A percentile compares a stretch with the other conserved stretches of the same genome.
phyloP scores from a whole-genome alignment of 2,113 vertebrate genomes.

The Poicephalus meyeri region DNA sequence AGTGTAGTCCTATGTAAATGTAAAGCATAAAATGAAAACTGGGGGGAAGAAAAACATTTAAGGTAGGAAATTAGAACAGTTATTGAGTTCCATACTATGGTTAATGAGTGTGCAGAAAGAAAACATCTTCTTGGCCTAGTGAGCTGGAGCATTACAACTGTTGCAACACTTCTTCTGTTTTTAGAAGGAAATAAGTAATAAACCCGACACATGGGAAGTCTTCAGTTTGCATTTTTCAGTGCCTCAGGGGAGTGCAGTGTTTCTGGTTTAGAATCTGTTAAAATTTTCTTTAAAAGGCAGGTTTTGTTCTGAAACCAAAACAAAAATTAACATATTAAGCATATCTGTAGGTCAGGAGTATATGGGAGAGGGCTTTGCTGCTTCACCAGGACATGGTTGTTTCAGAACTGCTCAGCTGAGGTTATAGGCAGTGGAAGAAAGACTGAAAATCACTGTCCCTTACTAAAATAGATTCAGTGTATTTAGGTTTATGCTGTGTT shows the following conservation, averaged over 20 bases:
- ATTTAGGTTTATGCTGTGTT: neutral
- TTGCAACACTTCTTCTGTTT: conserved; percentile 73
- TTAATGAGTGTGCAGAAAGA: conserved; percentile 79
- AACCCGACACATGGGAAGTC: conserved; percentile 75
- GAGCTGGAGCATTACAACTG: conserved; percentile 68
- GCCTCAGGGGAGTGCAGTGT: conserved; percentile 76
- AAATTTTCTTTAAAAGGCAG: conserved; percentile 77
- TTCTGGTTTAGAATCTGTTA: conserved; percentile 79
- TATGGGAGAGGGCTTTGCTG: conserved; percentile 44
- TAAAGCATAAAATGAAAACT: conserved; percentile 74
- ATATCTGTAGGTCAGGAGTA: conserved; percentile 69
- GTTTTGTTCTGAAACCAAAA: conserved; percentile 80
- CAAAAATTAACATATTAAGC: conserved; percentile 79
- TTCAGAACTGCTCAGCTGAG: neutral
- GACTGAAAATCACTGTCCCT: neutral
- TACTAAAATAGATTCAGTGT: neutral
- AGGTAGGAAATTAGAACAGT: conserved; percentile 81
- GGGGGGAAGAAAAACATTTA: conserved; percentile 80
- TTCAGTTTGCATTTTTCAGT: conserved; percentile 78
- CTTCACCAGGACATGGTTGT: neutral
- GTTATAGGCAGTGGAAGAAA: neutral
- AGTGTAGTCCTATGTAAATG: conserved; percentile 66
- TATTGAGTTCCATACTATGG: conserved; percentile 75
- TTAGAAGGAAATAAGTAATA: conserved; percentile 79
- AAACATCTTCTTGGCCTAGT: conserved; percentile 73